Base-by-base conservation (phyloP, 2,888 invertebrate genomes). In the Latrodectus hesperus region DNA sequence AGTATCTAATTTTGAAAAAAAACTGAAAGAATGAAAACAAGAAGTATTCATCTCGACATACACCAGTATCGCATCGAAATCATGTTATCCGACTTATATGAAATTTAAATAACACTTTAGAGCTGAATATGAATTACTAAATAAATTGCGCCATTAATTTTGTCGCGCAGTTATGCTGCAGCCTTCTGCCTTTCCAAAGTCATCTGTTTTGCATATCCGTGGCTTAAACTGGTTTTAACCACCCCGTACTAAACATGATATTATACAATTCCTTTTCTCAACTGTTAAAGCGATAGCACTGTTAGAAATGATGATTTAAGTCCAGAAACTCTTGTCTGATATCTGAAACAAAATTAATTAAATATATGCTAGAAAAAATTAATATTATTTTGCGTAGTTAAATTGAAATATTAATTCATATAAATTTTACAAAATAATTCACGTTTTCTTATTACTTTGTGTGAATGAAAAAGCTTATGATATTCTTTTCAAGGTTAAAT, bases 121-220 rank as follows among this genome's bases (percentile, higher is more conserved):
- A 76, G 60, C 60, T 76, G 76, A 55, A 83, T 83, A 76, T 14
- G 55, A 55, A 71, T 52, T 51, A 51, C 17, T 70, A 83, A 83
- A 83, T 83, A 83, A 83, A 83, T 76, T 64, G 76, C 70, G 64
- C 83, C 17, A 22, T 65, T 83, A 70, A 83, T 76, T 71, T 70
- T 9, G 64, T 71, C 76, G 76, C 71, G 71, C 71, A 72, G 71
- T 65, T 26, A 55, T 53, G 26, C 0, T 16, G 16, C 16, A 26
- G 53, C 38, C 53, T 81, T 67, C 67, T 74, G 38, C 60, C 51
- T 73, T 22, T 70, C 38, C 22, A 60, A n/a, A 64, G 51, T 38
- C 71, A 26, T 64, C 38, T 64, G n/a, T 60, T 83, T 83, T 76
- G 76, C 73, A 83, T 83, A 76, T 9, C 17, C 52, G 5, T 67